A percentile compares a stretch with the other conserved stretches of the same genome.
Conservation (phyloP, 2,888 invertebrate genomes). For the Seira ritae region DNA sequence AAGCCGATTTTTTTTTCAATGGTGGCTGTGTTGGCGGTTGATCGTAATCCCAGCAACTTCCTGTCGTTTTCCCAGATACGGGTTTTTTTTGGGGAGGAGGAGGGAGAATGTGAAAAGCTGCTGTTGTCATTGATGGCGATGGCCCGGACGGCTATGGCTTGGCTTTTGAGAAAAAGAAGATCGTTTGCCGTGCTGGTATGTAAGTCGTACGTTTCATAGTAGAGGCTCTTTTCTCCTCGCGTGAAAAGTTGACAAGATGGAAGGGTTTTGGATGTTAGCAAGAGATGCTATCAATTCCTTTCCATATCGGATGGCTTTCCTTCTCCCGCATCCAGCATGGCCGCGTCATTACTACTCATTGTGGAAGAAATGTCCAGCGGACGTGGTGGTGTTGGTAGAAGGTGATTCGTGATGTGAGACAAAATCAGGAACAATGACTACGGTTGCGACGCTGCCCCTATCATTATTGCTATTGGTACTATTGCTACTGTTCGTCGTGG, state of each 20-base stretch:
- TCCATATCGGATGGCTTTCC: slow-evolving; percentile 23
- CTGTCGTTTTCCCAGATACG: too few species aligned
- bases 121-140: slow-evolving; percentile 38
- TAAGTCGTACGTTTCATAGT: too few species aligned
- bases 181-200: background rate
- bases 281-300: slow-evolving; percentile 30
- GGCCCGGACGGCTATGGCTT: too few species aligned
- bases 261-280: background rate
- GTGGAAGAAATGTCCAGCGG: slow-evolving; percentile 55
- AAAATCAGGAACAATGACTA: slow-evolving; percentile 35
- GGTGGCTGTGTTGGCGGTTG: too few species aligned
- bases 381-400: too few species aligned
- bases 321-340: background rate
- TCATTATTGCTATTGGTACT: slow-evolving; percentile 5
- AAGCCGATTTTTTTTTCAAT: too few species aligned
- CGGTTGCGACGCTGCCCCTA: slow-evolving; percentile 10
- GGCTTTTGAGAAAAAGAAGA: too few species aligned
- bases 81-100: too few species aligned
- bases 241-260: slow-evolving; percentile 50
- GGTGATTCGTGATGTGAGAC: slow-evolving; percentile 35
- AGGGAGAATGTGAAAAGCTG: background rate
- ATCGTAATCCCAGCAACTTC: too few species aligned
- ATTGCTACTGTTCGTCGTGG: background rate
- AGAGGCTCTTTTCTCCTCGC: background rate
- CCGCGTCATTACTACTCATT: background rate